These are phyloP conservation scores for Pogonophryne albipinna DNA, from an alignment of 2,797 vertebrate species.

Conservation along the genomic window DNA sequence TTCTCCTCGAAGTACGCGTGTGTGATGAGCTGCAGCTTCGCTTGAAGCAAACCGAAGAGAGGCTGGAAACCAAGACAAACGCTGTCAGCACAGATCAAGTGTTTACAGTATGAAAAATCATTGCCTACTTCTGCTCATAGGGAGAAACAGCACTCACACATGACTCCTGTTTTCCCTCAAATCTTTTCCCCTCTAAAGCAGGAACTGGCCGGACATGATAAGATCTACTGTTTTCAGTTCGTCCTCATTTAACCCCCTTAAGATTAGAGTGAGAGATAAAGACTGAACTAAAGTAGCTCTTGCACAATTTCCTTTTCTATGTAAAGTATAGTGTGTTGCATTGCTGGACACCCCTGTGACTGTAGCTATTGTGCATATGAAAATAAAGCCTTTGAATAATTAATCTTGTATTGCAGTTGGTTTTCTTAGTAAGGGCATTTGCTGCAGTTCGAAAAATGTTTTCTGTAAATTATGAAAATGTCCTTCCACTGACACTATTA, in stretches of 20 bases:
- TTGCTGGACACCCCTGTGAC: too few relatives aligned
- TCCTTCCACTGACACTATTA: too few relatives aligned
- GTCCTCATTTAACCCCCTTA: neutral
- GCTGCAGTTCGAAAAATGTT: too few relatives aligned
- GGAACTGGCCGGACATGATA: neutral
- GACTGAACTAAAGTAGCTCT: too few relatives aligned
- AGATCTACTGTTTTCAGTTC: neutral
- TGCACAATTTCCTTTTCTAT: too few relatives aligned
- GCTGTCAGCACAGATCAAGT: neutral
- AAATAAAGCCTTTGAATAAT: too few relatives aligned
- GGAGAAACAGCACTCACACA: neutral
- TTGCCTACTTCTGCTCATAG: neutral
- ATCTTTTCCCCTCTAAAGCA: neutral
- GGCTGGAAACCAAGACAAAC: constrained; percentile 82
- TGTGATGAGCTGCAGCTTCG: constrained; percentile 97
- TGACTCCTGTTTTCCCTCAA: neutral
- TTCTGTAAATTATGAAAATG: too few relatives aligned
- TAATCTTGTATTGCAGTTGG: too few relatives aligned
- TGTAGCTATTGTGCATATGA: too few relatives aligned
- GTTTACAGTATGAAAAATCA: constrained; percentile 5
- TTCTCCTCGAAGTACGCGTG: constrained; percentile 99
- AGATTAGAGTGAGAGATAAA: too few relatives aligned
- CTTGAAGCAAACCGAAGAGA: constrained; percentile 95
- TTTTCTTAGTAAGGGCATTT: too few relatives aligned
- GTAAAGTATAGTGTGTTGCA: too few relatives aligned